phyloP scores from a whole-genome alignment of 2,113 vertebrate species.

The Climacteris rufus region DNA sequence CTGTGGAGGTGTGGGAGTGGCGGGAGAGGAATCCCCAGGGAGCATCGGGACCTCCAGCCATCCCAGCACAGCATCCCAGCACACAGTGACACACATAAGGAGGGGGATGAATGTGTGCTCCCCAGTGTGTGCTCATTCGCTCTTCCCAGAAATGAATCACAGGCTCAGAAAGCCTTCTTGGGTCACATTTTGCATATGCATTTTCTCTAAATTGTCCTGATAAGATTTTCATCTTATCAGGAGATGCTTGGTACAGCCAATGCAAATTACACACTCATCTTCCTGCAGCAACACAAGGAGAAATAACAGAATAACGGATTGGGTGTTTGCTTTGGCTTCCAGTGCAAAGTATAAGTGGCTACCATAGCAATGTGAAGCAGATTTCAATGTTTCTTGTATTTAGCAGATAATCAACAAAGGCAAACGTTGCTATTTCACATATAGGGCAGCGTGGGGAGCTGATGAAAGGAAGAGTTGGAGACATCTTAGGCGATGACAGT shows the following conservation, averaged over 20 bases:
- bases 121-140: not conserved
- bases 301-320: not conserved
- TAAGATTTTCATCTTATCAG: not conserved
- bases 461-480: not conserved
- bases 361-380: not conserved
- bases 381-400: not conserved
- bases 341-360: not conserved
- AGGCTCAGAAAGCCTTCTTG: not conserved
- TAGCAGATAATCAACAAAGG: not conserved
- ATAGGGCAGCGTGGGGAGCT: not conserved
- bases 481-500: not conserved
- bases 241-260: not conserved
- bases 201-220: not conserved
- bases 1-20: rapidly evolving
- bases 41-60: rapidly evolving
- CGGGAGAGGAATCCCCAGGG: not conserved
- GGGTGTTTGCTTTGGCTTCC: not conserved
- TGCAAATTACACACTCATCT: not conserved
- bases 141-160: not conserved
- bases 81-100: not conserved
- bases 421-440: not conserved
- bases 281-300: not conserved
- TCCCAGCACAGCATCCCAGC: not conserved
- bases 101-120: rapidly evolving
- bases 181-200: not conserved